Base-by-base conservation (phyloP, 2,888 invertebrate species). In the Thymelicus sylvestris region DNA sequence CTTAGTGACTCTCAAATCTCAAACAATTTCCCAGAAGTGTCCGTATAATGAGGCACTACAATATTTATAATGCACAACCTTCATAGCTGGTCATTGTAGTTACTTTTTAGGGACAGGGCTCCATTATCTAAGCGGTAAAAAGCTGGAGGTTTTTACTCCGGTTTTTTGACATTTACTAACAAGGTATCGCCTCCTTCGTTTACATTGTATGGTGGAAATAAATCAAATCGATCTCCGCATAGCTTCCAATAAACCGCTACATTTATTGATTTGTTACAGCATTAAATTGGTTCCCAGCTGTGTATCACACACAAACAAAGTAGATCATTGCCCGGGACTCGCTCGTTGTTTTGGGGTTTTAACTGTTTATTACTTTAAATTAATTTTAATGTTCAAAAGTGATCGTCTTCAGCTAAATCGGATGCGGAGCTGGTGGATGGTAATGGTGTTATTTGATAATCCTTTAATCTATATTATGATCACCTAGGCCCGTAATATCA, bases 201-300 rank as follows among this genome's bases (percentile, higher is more conserved):
- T 84, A 86, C 86, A 87, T 88, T 89, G 90, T 89, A 84, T 82
- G 82, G 82, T 82, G 79, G 84, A 85, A 89, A 92, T 91, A 92
- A 92, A 93, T 92, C 91, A 91, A 92, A 93, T 92, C 88, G 91
- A 87, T 91, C 89, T 84, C 87, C 86, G 87, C 91, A 90, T 89
- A 89, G 92, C 90, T 92, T 89, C 92, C 90, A 93, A 93, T 92
- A 93, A 93, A 93, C 87, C 89, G 92, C 92, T 89, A 92, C 91
- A 91, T 93, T 93, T 93, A 93, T 93, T 93, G 92, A 93, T 93
- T 93, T 93, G 93, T 93, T 92, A 93, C 92, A 93, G 89, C 83
- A 87, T 88, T 89, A 92, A 93, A 92, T 93, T 91, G 92, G 92
- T 92, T 93, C 92, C 88, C 92, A 92, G 89, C 90, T 86, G 88